Evolutionary conservation across 2,113 vertebrate species (phyloP).

Genomic region (Rhinolophus sinicus): DNA sequence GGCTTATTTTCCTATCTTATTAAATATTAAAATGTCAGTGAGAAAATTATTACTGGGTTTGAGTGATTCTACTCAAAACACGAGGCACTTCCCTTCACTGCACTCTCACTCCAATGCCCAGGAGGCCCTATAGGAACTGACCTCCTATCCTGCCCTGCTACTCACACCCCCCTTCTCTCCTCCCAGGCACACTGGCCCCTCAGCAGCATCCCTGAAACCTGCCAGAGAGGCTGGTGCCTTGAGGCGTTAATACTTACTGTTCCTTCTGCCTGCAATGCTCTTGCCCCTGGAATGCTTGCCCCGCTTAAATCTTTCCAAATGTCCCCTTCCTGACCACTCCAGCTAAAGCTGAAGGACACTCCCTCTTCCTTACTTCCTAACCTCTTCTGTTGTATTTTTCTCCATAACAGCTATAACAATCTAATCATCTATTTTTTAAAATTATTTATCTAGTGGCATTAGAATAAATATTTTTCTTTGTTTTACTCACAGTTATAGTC

Average conservation of each 20-base stretch:
- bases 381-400: neutral
- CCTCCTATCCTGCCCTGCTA: neutral
- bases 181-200: too few relatives aligned
- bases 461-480: neutral
- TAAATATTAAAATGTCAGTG: conserved; percentile 6
- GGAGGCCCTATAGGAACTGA: neutral
- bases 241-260: neutral
- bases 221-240: neutral
- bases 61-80: neutral
- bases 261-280: neutral
- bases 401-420: neutral
- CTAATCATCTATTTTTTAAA: neutral
- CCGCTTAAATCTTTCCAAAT: neutral
- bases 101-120: neutral
- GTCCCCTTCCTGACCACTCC: neutral
- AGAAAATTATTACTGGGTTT: neutral
- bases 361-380: neutral
- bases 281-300: neutral
- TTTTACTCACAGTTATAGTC: neutral
- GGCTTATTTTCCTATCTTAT: neutral
- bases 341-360: neutral
- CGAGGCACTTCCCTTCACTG: neutral
- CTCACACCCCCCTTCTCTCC: neutral
- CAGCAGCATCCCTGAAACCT: neutral
- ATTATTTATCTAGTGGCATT: neutral